Base-by-base conservation (phyloP, 2,888 invertebrate species). In the Cheilosia variabilis region DNA sequence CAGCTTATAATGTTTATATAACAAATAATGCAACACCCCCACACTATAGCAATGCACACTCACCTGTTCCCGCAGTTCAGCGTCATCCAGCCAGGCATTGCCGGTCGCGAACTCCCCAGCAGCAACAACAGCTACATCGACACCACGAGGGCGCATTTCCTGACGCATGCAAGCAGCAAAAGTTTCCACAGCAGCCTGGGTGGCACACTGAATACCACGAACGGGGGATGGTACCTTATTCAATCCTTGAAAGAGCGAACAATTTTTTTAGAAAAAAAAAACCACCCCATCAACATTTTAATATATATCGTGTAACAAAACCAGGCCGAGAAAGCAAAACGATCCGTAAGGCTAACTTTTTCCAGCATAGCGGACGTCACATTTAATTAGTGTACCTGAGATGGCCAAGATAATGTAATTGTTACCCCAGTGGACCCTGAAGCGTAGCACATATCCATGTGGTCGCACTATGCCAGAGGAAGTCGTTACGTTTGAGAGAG, bases 101-200 rank as follows among this genome's bases (percentile, higher is more conserved):
- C 97, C 97, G 0, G 96, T 96, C 9, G 96, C 95, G 89, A 96
- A 96, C 92, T 97, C 97, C 52, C 97, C 97, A 50, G 97, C 96
- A 87, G 97, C 96, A 45, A 97, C 96, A 27, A 97, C 94, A 62
- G 96, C 95, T 17, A 97, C 96, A 90, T 97, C 96, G 13, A 97
- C 97, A 60, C 96, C 96, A 90, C 96, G 94, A 68, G 95, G 94
- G 88, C 95, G 94, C 92, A 97, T 94, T 92, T 97, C 97, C 88
- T 96, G 94, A 53, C 97, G 94, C 71, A 97, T 93, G 90, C 96
- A 97, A 86, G 95, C 94, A 22, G 96, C 96, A 90, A 97, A 95
- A 10, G 96, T 95, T 91, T 97, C 97, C 9, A 97, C 93, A 0
- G 96, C 97, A 55, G 96, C 95, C 88, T 96, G 93, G 4, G 95